phyloP scores from a whole-genome alignment of 1,140 invertebrate species.

The Holotrichia oblita region DNA sequence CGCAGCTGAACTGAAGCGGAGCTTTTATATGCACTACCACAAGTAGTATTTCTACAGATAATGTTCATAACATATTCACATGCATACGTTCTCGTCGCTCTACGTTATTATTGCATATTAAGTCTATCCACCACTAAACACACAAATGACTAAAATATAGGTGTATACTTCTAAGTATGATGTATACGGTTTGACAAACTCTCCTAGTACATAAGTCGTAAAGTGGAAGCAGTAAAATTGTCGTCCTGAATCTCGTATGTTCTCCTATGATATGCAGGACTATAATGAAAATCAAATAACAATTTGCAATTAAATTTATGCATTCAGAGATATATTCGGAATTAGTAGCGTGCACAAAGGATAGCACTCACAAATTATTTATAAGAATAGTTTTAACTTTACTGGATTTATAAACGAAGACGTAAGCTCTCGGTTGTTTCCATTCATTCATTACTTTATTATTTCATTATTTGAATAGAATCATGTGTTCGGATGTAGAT shows the following conservation, averaged over 20 bases:
- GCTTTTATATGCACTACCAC: neutral
- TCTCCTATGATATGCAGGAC: neutral
- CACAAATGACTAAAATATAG: neutral
- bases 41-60: neutral
- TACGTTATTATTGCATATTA: slow-evolving; percentile 8
- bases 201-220: slow-evolving; percentile 7
- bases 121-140: neutral
- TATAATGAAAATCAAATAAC: too few relatives aligned
- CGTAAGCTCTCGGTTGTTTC: too few relatives aligned
- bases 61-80: neutral
- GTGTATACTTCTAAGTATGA: neutral
- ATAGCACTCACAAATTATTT: too few relatives aligned
- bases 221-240: slow-evolving; percentile 1
- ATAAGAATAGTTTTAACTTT: too few relatives aligned
- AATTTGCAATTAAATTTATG: too few relatives aligned
- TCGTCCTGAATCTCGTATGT: neutral
- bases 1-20: neutral
- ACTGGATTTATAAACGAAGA: too few relatives aligned
- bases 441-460: too few relatives aligned
- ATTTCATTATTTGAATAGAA: too few relatives aligned
- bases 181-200: neutral
- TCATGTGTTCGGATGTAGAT: too few relatives aligned
- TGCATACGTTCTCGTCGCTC: neutral
- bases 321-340: too few relatives aligned
- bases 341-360: too few relatives aligned